Percentiles rank a stretch among this genome's conserved stretches.
phyloP scores from a whole-genome alignment of 2,888 invertebrate genomes.

The Mythimna impura region DNA sequence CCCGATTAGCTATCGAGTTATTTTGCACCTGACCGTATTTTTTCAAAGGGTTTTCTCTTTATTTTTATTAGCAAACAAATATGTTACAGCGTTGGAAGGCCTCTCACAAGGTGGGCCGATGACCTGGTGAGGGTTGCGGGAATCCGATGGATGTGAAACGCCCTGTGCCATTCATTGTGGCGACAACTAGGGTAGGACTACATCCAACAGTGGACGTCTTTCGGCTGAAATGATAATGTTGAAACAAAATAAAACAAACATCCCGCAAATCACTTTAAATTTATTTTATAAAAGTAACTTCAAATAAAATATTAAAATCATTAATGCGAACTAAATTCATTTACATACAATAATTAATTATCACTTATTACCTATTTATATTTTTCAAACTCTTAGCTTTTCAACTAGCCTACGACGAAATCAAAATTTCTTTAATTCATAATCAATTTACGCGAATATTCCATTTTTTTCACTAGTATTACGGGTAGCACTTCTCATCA shows the following conservation, averaged over 20 bases:
- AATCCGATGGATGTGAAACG: no score
- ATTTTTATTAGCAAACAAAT: no score
- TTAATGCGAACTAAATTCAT: conserved; percentile 74
- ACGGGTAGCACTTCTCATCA: conserved; percentile 3
- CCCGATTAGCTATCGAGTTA: no score
- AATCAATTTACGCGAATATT: conserved; percentile 50
- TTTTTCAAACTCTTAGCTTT: conserved; percentile 61
- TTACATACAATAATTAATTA: conserved; percentile 57
- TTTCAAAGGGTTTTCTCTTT: no score
- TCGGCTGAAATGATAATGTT: no score
- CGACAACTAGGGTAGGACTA: no score
- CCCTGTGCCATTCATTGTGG: no score
- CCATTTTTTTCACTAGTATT: conserved; percentile 14
- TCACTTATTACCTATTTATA: conserved; percentile 60
- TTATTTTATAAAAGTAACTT: conserved; percentile 86
- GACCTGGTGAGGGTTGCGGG: no score
- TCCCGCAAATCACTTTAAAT: conserved; percentile 81
- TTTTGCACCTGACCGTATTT: no score
- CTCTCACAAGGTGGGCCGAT: no score
- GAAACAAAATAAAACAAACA: conserved; percentile 67
- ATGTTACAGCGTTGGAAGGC: no score
- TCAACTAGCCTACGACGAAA: conserved; percentile 62
- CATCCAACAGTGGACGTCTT: no score
- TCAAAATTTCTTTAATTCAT: conserved; percentile 44
- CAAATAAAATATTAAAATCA: conserved; percentile 77